Evolutionary conservation across 2,797 vertebrate species (phyloP).

Genomic region (Coendou prehensilis): DNA sequence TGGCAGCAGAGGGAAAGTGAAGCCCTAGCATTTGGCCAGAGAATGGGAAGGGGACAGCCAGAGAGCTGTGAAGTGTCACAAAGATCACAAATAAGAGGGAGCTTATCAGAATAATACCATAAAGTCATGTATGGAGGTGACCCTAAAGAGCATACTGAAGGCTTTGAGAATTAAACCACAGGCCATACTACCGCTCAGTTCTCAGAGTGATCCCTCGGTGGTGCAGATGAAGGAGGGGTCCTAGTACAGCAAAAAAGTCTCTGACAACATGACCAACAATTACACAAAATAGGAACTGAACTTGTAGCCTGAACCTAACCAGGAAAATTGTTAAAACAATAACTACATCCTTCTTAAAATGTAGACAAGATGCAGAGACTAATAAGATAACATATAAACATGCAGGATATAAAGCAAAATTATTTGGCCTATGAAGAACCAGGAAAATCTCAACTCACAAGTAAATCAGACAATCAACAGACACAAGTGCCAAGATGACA

Average conservation of each 20-base stretch:
- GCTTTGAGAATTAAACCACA: background rate
- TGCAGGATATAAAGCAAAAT: background rate
- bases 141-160: background rate
- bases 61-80: background rate
- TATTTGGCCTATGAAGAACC: background rate
- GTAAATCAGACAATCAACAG: conserved; percentile 13
- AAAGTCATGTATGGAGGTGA: background rate
- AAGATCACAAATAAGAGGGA: background rate
- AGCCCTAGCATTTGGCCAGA: background rate
- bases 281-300: background rate
- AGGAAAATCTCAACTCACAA: conserved; percentile 40
- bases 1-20: background rate
- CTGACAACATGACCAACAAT: background rate
- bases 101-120: background rate
- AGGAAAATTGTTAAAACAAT: conserved; percentile 31
- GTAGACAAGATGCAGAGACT: background rate
- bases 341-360: conserved; percentile 20
- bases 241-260: background rate
- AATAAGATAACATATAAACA: background rate
- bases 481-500: background rate
- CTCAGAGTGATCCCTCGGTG: background rate
- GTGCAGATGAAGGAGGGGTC: background rate
- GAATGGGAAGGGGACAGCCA: background rate
- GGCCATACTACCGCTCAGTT: background rate
- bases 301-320: background rate